Base-by-base conservation (phyloP, 2,113 vertebrate species). In the Tor tambroides region DNA sequence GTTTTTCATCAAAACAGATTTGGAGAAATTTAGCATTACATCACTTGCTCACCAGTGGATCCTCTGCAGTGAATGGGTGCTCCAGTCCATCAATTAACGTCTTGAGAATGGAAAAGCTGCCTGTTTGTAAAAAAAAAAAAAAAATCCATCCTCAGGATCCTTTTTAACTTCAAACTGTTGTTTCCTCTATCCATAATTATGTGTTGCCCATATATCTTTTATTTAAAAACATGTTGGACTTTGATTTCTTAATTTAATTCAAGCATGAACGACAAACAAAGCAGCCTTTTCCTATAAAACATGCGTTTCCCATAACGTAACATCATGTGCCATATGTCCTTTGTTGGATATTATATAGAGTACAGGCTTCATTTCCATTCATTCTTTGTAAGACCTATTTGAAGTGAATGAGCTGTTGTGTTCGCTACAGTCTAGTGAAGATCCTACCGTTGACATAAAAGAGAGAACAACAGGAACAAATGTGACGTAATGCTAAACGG, bases 401-500 rank as follows among this genome's bases (percentile, higher is more conserved):
- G 28, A 19, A 54, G 51, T 76, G 54, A 6, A 17, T 43, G 21
- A 67, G 28, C 65, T 28, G 21, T 14, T 32, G 56, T 61, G 28
- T 83, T 30, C 46, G 35, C 41, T 84, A 14, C 19, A 38, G 61
- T 38, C 23, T 41, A n/a, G 21, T 41, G 17, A 63, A 84, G 61
- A 54, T 67, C 35, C n/a, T 63, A 51, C 78, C 59, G 8, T 75
- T 71, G 71, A 56, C 43, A 77, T 26, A 26, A 76, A 81, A 79
- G 30, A 28, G 56, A 63, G 15, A 76, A 74, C 38, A 38, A 63
- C 67, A 30, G 83, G 77, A 54, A 84, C 49, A 54, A 75, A 74
- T 72, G 76, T 83, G 87, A 85, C 26, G 69, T 77, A 80, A 76
- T 71, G 56, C 56, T 61, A 43, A 83, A 43, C 17, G 9, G 10